Evolutionary conservation across 1,140 invertebrate species (phyloP), one percentile per base, ranked within the genome.

Genomic region (Panagrolaimus sp.): DNA sequence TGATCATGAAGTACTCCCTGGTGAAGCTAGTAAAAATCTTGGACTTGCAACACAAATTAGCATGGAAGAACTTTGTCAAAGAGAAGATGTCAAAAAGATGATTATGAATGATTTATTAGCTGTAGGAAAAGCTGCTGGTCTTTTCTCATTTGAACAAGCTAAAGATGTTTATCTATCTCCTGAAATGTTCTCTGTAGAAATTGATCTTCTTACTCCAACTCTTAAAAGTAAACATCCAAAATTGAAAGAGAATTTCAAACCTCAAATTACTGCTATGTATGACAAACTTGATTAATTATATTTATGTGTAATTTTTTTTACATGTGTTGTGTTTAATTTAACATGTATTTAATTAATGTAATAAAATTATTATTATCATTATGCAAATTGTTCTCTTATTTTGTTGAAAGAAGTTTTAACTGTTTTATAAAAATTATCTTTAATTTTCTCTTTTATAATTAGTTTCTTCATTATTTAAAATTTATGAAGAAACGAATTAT

Each of bases 201-300:
- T 98, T 85, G 93, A 91, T 69, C 88, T 98, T 17, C 86, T 98
- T 32, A 98, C 96, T 45, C 94, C 96, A 45, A 97, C 94, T 52
- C 87, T 98, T 83, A 98, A 98, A 86, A 89, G 91, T 69, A 96
- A 96, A 68, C 78, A 83, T 17, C 82, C 79, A 26, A 45, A 73
- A 32, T 47, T 84, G 44, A 77, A 80, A 71, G 65, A 65, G 26
- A 48, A 83, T 38, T 81, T 83, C 63, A 43, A 71, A 43, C 6
- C 32, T n/a, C 38, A 78, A 48, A 47, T 78, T 48, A 63, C 28
- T 26, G 66, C 21, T 14, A 76, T 78, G 78, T 78, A 78, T 55
- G n/a, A n/a, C n/a, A n/a, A n/a, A n/a, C n/a, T n/a, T n/a, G n/a
- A n/a, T n/a, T n/a, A 43, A 43, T 67, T 46, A 63, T 24, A 14